A percentile compares a stretch with the other conserved stretches of the same genome.
Conservation (phyloP, 2,888 invertebrate species). For the Drosophila pegasa region DNA sequence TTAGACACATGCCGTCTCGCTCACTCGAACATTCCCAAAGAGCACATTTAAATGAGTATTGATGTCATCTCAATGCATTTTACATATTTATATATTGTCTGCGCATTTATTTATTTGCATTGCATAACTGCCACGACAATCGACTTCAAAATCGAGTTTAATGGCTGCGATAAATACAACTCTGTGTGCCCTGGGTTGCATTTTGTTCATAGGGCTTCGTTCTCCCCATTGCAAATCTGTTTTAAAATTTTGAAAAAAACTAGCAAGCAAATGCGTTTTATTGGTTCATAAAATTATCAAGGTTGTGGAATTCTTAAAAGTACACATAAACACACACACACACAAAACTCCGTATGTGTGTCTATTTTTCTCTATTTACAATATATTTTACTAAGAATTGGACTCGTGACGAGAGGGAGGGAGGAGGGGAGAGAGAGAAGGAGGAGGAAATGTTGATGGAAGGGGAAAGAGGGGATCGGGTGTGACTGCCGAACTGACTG, state of each 20-base stretch:
- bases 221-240: constrained; percentile 37
- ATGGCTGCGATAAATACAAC: constrained; percentile 51
- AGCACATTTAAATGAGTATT: constrained; percentile 14
- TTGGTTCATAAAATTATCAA: constrained; percentile 15
- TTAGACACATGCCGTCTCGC: constrained; percentile 18
- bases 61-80: constrained; percentile 39
- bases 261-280: constrained; percentile 23
- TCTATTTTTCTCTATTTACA: constrained; percentile 24
- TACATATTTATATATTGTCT: constrained; percentile 1
- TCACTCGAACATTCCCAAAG: constrained; percentile 25
- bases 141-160: constrained; percentile 16
- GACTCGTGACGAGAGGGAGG: neutral
- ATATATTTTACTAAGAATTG: neutral
- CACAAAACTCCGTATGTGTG: neutral
- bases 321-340: constrained; percentile 1
- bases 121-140: neutral
- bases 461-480: neutral
- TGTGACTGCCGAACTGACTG: neutral
- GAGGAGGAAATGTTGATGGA: no score
- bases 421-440: neutral
- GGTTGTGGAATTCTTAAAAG: constrained; percentile 21
- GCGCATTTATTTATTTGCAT: neutral
- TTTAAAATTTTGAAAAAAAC: constrained; percentile 33
- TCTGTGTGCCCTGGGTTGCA: constrained; percentile 65
- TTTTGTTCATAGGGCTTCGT: constrained; percentile 19